Percentiles rank a stretch among this genome's conserved stretches.
phyloP scores from a whole-genome alignment of 2,797 vertebrate genomes.

The Aselliscus stoliczkanus region DNA sequence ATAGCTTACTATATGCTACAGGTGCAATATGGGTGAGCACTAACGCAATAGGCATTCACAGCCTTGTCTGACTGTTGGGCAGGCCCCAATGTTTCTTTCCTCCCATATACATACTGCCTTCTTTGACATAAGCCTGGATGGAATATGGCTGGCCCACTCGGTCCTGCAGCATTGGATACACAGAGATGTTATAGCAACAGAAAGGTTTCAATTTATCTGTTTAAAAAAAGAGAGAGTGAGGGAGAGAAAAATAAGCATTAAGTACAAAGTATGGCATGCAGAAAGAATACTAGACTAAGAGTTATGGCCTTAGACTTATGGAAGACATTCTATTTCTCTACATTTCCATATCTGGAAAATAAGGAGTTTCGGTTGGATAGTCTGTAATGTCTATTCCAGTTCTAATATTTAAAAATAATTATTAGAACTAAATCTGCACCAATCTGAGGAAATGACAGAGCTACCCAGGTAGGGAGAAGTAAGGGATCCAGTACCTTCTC shows the following conservation, averaged over 20 bases:
- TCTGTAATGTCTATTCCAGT: background rate
- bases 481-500: background rate
- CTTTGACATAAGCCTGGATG: conserved; percentile 72
- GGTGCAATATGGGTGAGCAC: background rate
- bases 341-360: background rate
- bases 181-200: conserved; percentile 79
- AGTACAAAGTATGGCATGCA: background rate
- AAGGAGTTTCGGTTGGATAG: background rate
- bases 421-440: background rate
- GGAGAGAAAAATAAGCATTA: background rate
- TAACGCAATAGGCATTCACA: background rate
- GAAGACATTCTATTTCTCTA: background rate
- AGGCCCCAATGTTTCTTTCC: background rate
- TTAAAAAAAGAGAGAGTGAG: background rate
- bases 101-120: conserved; percentile 77
- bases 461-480: background rate
- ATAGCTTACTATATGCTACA: background rate
- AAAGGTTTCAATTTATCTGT: conserved; percentile 75
- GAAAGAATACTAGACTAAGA: background rate
- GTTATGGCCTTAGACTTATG: rapidly evolving
- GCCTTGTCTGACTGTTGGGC: background rate
- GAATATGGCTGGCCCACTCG: conserved; percentile 68
- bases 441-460: background rate
- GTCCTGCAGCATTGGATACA: conserved; percentile 77
- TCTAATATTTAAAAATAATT: background rate